Percentiles rank a stretch among this genome's conserved stretches.
Evolutionary conservation across 2,797 vertebrate genomes (phyloP).

Genomic region (Hipposideros larvatus): DNA sequence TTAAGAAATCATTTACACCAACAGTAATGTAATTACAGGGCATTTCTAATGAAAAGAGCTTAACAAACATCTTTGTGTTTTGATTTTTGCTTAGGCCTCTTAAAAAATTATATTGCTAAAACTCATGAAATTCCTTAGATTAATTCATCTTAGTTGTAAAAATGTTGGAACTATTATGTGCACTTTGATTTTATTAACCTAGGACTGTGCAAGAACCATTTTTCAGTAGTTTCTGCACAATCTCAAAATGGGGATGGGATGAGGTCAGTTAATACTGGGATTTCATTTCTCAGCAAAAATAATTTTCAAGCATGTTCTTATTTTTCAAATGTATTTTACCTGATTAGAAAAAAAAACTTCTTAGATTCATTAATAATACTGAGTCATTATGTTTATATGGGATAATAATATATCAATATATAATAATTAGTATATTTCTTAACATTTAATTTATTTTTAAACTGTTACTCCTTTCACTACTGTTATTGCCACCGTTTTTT

Average conservation of each 20-base stretch:
- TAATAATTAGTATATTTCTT: not conserved
- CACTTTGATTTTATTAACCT: not conserved
- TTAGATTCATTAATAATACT: not conserved
- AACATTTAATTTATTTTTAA: constrained; percentile 9
- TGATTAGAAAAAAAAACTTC: not conserved
- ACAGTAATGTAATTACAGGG: not conserved
- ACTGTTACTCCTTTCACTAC: not conserved
- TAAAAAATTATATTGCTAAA: not conserved
- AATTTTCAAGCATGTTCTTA: not conserved
- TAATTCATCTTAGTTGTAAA: not conserved
- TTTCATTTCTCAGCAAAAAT: not conserved
- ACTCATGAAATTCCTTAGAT: not conserved
- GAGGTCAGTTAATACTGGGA: not conserved
- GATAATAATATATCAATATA: not conserved
- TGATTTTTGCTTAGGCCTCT: not conserved
- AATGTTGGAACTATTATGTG: not conserved
- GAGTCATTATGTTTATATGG: not conserved
- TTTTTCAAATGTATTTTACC: constrained; percentile 3
- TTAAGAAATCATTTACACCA: not conserved
- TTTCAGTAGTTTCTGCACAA: not conserved
- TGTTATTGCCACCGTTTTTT: not conserved
- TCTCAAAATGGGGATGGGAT: not conserved
- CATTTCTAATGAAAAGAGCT: not conserved
- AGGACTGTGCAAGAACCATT: not conserved
- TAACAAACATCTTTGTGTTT: not conserved